Conservation (phyloP, 2,797 vertebrate species). For the Astyanax mexicanus region DNA sequence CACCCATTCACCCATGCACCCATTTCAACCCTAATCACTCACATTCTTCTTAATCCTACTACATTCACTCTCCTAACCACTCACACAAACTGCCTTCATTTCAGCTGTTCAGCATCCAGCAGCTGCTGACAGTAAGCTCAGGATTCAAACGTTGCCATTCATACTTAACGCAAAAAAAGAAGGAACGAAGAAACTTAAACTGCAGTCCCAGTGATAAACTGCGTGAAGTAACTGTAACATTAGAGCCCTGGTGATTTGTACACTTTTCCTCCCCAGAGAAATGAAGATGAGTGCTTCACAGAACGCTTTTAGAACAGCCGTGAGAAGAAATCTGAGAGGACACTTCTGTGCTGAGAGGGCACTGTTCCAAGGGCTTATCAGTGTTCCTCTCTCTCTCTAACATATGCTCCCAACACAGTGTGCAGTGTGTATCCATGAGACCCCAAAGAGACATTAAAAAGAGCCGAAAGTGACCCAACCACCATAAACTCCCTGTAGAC, state of each 20-base stretch:
- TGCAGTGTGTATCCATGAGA: neutral
- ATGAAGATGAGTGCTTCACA: neutral
- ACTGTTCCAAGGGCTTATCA: slow-evolving; percentile 14
- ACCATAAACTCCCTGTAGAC: slow-evolving; percentile 56
- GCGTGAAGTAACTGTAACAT: neutral
- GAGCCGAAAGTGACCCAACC: slow-evolving; percentile 23
- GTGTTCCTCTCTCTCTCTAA: neutral
- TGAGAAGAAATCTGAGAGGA: neutral
- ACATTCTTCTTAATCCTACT: no score
- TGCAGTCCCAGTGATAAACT: neutral
- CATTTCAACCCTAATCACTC: no score
- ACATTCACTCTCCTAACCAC: no score
- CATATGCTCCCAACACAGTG: neutral
- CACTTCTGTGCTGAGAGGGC: neutral
- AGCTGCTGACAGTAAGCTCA: no score
- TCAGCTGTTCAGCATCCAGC: no score
- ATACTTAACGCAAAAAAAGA: no score
- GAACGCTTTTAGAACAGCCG: neutral
- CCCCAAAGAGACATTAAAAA: no score
- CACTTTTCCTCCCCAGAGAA: neutral
- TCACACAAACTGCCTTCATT: no score
- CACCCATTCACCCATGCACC: no score
- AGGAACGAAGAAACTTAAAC: neutral
- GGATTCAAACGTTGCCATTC: no score
- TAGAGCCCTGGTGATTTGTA: neutral